Base-by-base conservation (phyloP, 2,113 vertebrate species). In the Onychostoma macrolepis region DNA sequence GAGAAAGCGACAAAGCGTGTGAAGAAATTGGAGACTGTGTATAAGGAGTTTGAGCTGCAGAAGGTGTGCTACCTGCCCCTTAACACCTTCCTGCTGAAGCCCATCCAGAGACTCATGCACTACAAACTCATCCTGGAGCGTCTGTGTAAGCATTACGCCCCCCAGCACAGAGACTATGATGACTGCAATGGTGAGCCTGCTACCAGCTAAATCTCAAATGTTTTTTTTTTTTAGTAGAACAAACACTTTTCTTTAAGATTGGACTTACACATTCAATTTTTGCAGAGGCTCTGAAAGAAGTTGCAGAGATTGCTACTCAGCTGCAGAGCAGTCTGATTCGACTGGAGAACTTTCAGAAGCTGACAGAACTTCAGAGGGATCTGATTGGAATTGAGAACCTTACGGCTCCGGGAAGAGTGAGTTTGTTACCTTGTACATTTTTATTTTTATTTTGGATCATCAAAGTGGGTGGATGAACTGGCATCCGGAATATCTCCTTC, bases 51-150 rank as follows among this genome's bases (percentile, higher is more conserved):
- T 71, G 98, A 99, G 90, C 96, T 97, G 84, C 98, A 99, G 96
- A 98, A 97, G 81, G 97, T 99, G 79, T 99, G 98, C 95, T 98
- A 99, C 92, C 91, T 99, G 91, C 98, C 98, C 0, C 96, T 99
- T 87, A 97, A 96, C 93, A 95, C 96, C 0, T 98, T 99, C 90
- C 95, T 99, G 89, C 96, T 99, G 79, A 99, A 98, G 90, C 98
- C 98, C 28, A 95, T 97, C 91, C 98, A 99, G 95, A 95, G 98
- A 4, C 96, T 98, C 89, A 96, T 97, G 91, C 97, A 98, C 92
- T 99, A 99, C 95, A 98, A 96, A 80, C 92, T 97, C 90, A 96
- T 99, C 90, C 95, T 99, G 89, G 94, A 95, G 56, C 94, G 97
- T 13, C 94, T 99, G 26, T 98, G 97, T 89, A 95, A 90, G 28